A percentile compares a stretch with the other conserved stretches of the same genome.
Evolutionary conservation across 2,888 invertebrate species (phyloP).

Genomic region (Drosophila mimetica): DNA sequence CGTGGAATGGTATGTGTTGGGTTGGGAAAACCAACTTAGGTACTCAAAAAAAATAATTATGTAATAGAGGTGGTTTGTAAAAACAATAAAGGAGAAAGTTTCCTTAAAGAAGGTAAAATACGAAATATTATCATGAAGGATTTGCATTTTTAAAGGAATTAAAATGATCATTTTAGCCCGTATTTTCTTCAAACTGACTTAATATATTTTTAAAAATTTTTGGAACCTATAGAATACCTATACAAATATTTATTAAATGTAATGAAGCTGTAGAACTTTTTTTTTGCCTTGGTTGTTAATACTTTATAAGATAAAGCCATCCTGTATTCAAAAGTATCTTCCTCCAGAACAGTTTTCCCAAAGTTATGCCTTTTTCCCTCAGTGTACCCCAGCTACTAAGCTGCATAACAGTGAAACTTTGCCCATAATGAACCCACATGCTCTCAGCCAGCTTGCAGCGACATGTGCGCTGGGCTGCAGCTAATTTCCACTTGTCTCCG

Average conservation of each 20-base stretch:
- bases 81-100: background rate
- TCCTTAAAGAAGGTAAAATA: background rate
- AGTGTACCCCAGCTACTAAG: slow-evolving; percentile 6
- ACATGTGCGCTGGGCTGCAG: slow-evolving; percentile 41
- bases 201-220: too few relatives aligned
- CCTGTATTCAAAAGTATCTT: too few relatives aligned
- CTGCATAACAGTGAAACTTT: slow-evolving; percentile 60
- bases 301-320: too few relatives aligned
- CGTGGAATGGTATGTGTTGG: slow-evolving; percentile 19
- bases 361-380: background rate
- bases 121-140: too few relatives aligned
- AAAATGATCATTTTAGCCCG: too few relatives aligned
- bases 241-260: too few relatives aligned
- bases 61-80: background rate
- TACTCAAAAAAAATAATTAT: slow-evolving; percentile 10
- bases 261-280: too few relatives aligned
- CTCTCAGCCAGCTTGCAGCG: slow-evolving; percentile 11
- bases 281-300: too few relatives aligned
- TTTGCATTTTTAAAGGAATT: too few relatives aligned
- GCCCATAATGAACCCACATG: slow-evolving; percentile 34
- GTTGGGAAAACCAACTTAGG: slow-evolving; percentile 6
- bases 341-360: too few relatives aligned
- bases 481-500: slow-evolving; percentile 70
- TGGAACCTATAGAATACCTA: too few relatives aligned
- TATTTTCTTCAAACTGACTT: too few relatives aligned